Conservation (phyloP, 2,113 vertebrate species). For the Calidris pygmaea region DNA sequence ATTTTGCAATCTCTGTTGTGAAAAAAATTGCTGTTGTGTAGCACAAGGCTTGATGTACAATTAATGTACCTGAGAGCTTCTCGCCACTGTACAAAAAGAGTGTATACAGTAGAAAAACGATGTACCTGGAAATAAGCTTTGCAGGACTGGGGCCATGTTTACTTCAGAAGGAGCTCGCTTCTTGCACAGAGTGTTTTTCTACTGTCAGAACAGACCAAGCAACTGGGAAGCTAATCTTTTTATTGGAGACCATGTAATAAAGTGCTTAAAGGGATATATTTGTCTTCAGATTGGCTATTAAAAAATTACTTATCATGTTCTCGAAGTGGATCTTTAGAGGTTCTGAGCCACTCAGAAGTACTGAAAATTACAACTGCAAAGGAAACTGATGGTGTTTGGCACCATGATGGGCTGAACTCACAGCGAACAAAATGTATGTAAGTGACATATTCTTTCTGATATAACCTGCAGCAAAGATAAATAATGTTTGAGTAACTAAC, state of each 20-base stretch:
- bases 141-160: not conserved
- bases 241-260: not conserved
- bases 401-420: not conserved
- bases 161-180: not conserved
- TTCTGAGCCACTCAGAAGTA: not conserved
- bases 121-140: not conserved
- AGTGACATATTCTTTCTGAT: not conserved
- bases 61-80: not conserved
- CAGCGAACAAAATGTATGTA: not conserved
- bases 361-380: not conserved
- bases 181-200: not conserved
- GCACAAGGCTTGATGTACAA: not conserved
- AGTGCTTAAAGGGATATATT: not conserved
- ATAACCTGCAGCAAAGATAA: not conserved
- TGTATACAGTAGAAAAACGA: not conserved
- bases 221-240: not conserved
- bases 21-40: not conserved
- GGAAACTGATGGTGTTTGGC: not conserved
- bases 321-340: not conserved
- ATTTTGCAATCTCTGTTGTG: not conserved
- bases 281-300: not conserved
- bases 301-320: not conserved
- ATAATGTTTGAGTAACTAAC: accelerated
- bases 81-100: not conserved
- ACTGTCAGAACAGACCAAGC: not conserved